Evolutionary conservation across 1,140 invertebrate species (phyloP).

Genomic region (Asbolus verrucosus): DNA sequence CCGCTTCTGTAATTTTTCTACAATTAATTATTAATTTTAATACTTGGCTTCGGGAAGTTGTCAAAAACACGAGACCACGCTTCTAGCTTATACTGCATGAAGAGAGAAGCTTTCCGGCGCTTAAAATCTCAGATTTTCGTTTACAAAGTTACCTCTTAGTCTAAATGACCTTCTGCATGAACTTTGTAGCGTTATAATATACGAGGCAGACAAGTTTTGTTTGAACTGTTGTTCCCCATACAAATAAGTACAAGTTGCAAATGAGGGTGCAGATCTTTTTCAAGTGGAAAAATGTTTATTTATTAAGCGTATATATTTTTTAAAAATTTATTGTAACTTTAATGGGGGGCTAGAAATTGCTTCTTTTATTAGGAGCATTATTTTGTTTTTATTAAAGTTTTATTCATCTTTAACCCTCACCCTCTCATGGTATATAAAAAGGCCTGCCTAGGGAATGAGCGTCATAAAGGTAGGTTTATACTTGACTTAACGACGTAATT

Average conservation of each 20-base stretch:
- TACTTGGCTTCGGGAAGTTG: conserved; percentile 16
- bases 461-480: conserved; percentile 34
- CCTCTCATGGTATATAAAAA: conserved; percentile 20
- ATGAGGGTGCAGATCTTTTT: too few relatives aligned
- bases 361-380: conserved; percentile 21
- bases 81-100: conserved; percentile 13
- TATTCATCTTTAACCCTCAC: conserved; percentile 32
- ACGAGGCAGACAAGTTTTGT: too few relatives aligned
- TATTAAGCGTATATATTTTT: too few relatives aligned
- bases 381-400: conserved; percentile 34
- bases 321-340: too few relatives aligned
- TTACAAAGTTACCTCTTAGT: conserved; percentile 22
- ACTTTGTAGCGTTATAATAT: too few relatives aligned
- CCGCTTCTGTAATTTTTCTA: conserved; percentile 3
- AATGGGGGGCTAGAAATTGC: conserved; percentile 9
- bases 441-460: conserved; percentile 3
- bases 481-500: conserved; percentile 25
- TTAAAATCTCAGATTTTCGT: conserved; percentile 35
- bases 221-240: too few relatives aligned
- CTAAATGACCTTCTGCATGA: conserved; percentile 9
- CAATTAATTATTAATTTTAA: conserved; percentile 28
- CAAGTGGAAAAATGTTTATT: too few relatives aligned
- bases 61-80: conserved; percentile 20
- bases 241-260: too few relatives aligned
- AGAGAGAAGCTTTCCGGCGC: conserved; percentile 24